phyloP scores from a whole-genome alignment of 2,797 vertebrate genomes.

The Botia almorhae region DNA sequence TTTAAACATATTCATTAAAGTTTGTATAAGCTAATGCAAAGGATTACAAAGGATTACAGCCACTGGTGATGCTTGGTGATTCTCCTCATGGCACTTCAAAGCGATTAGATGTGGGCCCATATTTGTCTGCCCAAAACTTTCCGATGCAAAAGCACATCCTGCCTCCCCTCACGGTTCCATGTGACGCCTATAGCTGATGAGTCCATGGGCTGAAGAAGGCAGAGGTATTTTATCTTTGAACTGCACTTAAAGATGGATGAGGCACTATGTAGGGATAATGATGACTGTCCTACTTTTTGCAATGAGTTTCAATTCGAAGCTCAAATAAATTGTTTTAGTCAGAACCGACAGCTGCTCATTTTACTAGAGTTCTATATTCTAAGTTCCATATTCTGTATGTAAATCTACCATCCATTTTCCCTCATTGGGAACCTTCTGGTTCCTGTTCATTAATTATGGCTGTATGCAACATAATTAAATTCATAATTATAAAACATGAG shows the following conservation, averaged over 20 bases:
- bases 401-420: neutral
- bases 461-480: neutral
- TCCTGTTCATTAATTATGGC: neutral
- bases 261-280: neutral
- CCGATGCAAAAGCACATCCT: slow-evolving; percentile 17
- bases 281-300: slow-evolving; percentile 28
- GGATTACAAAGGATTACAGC: neutral
- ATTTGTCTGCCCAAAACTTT: slow-evolving; percentile 18
- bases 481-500: neutral
- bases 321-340: slow-evolving; percentile 18
- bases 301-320: slow-evolving; percentile 25
- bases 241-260: slow-evolving; percentile 25
- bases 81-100: slow-evolving; percentile 35
- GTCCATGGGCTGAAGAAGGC: slow-evolving; percentile 17
- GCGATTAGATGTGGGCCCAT: slow-evolving; percentile 35
- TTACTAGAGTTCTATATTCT: slow-evolving; percentile 12
- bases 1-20: neutral
- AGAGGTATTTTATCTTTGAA: slow-evolving; percentile 36
- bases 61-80: neutral
- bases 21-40: neutral
- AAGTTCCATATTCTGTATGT: neutral
- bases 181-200: slow-evolving; percentile 27
- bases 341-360: slow-evolving; percentile 12
- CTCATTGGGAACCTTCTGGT: neutral
- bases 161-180: slow-evolving; percentile 15